Base-by-base conservation (phyloP, 2,888 invertebrate species). In the Chrysotoxum bicinctum region DNA sequence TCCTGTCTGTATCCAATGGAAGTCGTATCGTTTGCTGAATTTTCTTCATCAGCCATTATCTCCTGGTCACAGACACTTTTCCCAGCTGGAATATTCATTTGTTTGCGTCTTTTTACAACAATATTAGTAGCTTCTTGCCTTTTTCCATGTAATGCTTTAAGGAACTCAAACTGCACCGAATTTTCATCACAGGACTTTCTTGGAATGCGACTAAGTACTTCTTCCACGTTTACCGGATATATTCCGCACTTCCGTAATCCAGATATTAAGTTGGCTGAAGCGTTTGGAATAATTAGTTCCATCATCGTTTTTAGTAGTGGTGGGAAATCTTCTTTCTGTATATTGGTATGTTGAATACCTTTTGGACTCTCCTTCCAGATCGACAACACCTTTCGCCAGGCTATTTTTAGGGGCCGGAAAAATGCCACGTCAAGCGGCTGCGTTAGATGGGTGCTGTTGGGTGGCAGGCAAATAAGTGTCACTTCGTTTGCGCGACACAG, bases 381-480 rank as follows among this genome's bases (percentile, higher is more conserved):
- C 6, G 9, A 43, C 16, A 45, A 45, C 19, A 45, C 45, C 10
- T 45, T 45, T 19, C 45, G 45, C 9, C 19, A 45, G 5, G 45
- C 19, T 19, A 45, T 45, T 45, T 43, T 19, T 45, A 19, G 10
- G 8, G 45, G 19, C 19, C 19, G 19, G 19, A 19, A 58, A 56
- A 70, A 56, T 70, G 32, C 70, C 12, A 56, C 70, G 21, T 70
- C 45, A 5, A 70, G 32, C 10, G 56, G 56, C 14, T 70, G 70
- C 26, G 26, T 26, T 26, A 26, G 5, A 26, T 26, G 26, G 26
- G 26, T 26, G 26, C 26, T 26, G 26, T 26, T 26, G 26, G 26
- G 26, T 26, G 2, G 26, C 26, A 26, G 26, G 5, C 26, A 26
- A 26, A 26, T 35, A 26, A 2, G 26, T 2, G 2, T 26, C 26